Evolutionary conservation across 2,888 invertebrate species (phyloP), one percentile per base, ranked within the genome.

Genomic region (Diadegma fenestrale): DNA sequence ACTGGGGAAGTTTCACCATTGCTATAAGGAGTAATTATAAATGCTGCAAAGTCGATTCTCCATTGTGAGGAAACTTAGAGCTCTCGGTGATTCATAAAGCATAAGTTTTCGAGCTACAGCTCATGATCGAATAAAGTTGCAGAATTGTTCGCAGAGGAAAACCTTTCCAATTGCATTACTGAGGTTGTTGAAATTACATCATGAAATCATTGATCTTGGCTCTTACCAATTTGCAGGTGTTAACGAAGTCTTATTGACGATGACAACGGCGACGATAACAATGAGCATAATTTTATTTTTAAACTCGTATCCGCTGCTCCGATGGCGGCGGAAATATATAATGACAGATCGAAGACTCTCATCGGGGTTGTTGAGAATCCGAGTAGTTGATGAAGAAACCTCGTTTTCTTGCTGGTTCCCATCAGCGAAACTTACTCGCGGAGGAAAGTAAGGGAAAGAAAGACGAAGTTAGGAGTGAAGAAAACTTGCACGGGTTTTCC

Each of bases 281-380:
- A 22, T n/a, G 19, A 45, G 17, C 43, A 68, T 26, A 17, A 45
- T 30, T 43, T 7, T 45, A 45, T 45, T 45, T 6, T 14, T 30
- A 26, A 3, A 12, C 22, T 26, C 8, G 1, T 30, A 45, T 68
- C 51, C 33, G 33, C 0, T 12, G 33, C 8, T 19, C 48, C 12
- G 12, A 2, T 51, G n/a, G 30, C 43, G 22, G 22, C 43, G 22
- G 22, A 45, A 41, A 61, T 19, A n/a, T 33, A 48, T 33, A 41
- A 19, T n/a, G 22, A 45, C n/a, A 45, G 19, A 54, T 12, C 8
- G 43, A 48, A 22, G 33, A 19, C 19, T 61, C 61, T 75, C 61
- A 43, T 14, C 37, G 12, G 58, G 26, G 43, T 83, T 63, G 73
- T 75, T 73, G 22, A 41, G 58, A 61, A 64, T 79, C 33, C 63